Percentiles rank a stretch among this genome's conserved stretches.
phyloP scores from a whole-genome alignment of 2,113 vertebrate genomes.

The Hassar affinis region DNA sequence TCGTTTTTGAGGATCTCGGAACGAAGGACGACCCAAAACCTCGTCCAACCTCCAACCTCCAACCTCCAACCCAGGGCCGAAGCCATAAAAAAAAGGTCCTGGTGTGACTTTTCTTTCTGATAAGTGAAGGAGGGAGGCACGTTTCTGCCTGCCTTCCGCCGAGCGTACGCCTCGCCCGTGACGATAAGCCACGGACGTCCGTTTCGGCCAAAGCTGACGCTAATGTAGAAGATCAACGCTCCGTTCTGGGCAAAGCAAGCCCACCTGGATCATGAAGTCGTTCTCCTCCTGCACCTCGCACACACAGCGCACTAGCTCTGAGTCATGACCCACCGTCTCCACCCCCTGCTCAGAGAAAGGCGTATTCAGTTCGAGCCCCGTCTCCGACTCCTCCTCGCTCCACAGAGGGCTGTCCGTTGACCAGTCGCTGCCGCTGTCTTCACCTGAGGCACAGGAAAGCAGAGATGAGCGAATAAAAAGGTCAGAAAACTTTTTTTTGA shows the following conservation, averaged over 20 bases:
- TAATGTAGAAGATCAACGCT: background rate
- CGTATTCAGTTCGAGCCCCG: slow-evolving; percentile 79
- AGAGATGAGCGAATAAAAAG: slow-evolving; percentile 1
- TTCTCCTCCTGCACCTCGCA: slow-evolving; percentile 96
- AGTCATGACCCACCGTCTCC: slow-evolving; percentile 74
- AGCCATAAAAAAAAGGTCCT: background rate
- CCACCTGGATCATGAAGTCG: slow-evolving; percentile 99
- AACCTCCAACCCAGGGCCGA: no score
- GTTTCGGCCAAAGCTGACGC: background rate
- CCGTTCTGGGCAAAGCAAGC: background rate
- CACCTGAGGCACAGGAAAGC: slow-evolving; percentile 69
- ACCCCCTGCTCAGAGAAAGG: slow-evolving; percentile 77
- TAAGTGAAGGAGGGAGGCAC: background rate
- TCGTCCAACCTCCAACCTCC: background rate
- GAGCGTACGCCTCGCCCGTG: background rate
- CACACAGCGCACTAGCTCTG: slow-evolving; percentile 90
- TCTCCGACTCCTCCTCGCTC: slow-evolving; percentile 86
- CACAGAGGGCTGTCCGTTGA: slow-evolving; percentile 88
- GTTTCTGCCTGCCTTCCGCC: background rate
- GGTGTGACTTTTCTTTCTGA: background rate
- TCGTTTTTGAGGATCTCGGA: background rate
- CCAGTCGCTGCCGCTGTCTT: slow-evolving; percentile 86
- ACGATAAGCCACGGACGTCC: background rate
- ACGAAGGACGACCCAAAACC: background rate
- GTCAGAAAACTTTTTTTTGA: background rate